Evolutionary conservation across 1,140 invertebrate genomes (phyloP), one percentile per base, ranked within the genome.

Genomic region (Asobara japonica): DNA sequence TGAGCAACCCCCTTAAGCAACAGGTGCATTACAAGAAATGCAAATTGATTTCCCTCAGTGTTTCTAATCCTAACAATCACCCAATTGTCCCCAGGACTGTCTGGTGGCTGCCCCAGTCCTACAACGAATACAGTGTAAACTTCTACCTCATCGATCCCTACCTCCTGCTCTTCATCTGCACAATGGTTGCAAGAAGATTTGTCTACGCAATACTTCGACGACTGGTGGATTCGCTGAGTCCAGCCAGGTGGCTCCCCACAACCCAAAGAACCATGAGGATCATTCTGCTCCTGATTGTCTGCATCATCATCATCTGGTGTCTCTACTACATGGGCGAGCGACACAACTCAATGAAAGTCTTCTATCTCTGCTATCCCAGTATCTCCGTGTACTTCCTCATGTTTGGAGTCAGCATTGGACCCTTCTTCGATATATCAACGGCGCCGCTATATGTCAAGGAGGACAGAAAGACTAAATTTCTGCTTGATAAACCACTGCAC

Each of bases 91-190:
- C n/a, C 31, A 92, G 95, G 73, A 98, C 96, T 31, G 94, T 97
- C n/a, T 99, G 96, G 95, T 99, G 97, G 97, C 84, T 98, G 25
- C 95, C 96, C 16, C 92, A 98, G 79, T 97, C 96, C 2, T 93
- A 96, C 82, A 95, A 93, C 75, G 92, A 91, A 77, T 94, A 96
- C 87, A 93, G 94, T 76, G 92, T 98, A 92, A 98, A 98, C 88
- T 96, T 97, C 85, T 96, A 98, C 84, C 87, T 98, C 56, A 97
- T 99, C 81, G 96, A 98, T 85, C 91, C 91, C 10, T 93, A 97
- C 84, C 85, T 98, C 25, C 89, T 97, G 27, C 87, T 91, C 74
- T 95, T 98, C 80, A 94, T 98, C 75, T 85, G 93, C 69, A 90
- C 95, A 13, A 89, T 97, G 73, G 88, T 97, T 76, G 90, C 91